Base-by-base conservation (phyloP, 2,888 invertebrate species). In the Caradrina kadenii region DNA sequence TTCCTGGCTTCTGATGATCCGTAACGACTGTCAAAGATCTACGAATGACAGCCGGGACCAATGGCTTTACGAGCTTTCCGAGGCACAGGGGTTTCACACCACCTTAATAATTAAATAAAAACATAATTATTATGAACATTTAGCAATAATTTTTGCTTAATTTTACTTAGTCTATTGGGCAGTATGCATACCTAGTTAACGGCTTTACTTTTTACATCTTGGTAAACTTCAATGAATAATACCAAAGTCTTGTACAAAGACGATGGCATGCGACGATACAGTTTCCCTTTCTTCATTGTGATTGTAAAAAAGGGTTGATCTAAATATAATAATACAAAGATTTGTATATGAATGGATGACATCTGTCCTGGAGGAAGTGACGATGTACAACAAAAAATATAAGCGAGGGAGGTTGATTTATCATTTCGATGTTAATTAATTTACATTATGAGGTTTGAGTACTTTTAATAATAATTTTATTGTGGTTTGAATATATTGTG, bases 361-460 rank as follows among this genome's bases (percentile, higher is more conserved):
- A 93, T 93, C 93, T 93, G 94, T 85, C 86, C 86, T 84, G 88
- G 88, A 93, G 93, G 93, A 93, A 93, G 91, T 91, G 92, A 90
- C 82, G 91, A 88, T 85, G 82, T 76, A 60, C 3, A 4, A 72
- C 68, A 78, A 83, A 87, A 89, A 92, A 90, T 88, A 85, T 73
- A 74, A 69, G 79, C 79, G 86, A 83, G 89, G 87, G 89, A 88
- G 89, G 88, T 74, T 89, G 87, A 88, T 89, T 89, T 87, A 84
- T 80, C 74, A 73, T 79, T 76, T 59, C 82, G 59, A 73, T 81
- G 78, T 63, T 69, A 63, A 80, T 79, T 56, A 67, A 68, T 65
- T 69, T 67, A 19, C 58, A 49, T 59, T 54, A 7, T n/a, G 39
- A 50, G 60, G 26, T 52, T 59, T 50, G 11, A n/a, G 39, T 39